These are phyloP conservation scores for Acromyrmex charruanus DNA, from an alignment of 1,140 invertebrate species.

Conservation along the genomic window DNA sequence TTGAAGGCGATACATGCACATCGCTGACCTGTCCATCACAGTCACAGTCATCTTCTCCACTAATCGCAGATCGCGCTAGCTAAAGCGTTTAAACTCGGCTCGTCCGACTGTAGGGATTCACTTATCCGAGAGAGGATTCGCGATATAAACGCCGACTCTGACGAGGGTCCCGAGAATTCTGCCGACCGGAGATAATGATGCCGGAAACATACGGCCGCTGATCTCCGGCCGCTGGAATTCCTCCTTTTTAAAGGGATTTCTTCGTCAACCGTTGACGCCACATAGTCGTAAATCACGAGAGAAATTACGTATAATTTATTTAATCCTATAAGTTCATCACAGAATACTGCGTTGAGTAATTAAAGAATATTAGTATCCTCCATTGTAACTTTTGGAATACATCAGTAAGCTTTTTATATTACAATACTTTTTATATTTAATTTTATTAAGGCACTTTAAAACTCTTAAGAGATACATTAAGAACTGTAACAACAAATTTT, in stretches of 20 bases:
- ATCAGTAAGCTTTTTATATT: neutral
- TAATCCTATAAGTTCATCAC: slow-evolving; percentile 17
- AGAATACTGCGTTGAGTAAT: slow-evolving; percentile 7
- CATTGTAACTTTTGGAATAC: neutral
- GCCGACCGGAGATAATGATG: slow-evolving; percentile 61
- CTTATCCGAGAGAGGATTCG: slow-evolving; percentile 66
- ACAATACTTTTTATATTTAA: too few species aligned
- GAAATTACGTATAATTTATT: slow-evolving; percentile 48
- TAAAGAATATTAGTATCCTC: neutral
- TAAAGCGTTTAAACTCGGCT: slow-evolving; percentile 60
- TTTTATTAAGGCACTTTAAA: too few species aligned
- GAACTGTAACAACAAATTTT: too few species aligned
- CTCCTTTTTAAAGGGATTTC: slow-evolving; percentile 58
- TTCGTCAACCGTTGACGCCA: slow-evolving; percentile 56
- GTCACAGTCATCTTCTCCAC: slow-evolving; percentile 41
- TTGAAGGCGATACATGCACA: slow-evolving; percentile 8
- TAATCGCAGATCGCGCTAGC: slow-evolving; percentile 50
- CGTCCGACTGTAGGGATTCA: slow-evolving; percentile 58
- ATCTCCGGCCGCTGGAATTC: slow-evolving; percentile 11
- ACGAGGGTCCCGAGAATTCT: slow-evolving; percentile 65
- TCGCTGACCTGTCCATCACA: slow-evolving; percentile 47
- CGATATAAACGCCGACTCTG: slow-evolving; percentile 61
- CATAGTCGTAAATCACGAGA: slow-evolving; percentile 47
- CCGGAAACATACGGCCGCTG: slow-evolving; percentile 58
- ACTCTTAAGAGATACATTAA: too few species aligned